Conservation (phyloP, 2,888 invertebrate genomes). For the Oscheius sp. region DNA sequence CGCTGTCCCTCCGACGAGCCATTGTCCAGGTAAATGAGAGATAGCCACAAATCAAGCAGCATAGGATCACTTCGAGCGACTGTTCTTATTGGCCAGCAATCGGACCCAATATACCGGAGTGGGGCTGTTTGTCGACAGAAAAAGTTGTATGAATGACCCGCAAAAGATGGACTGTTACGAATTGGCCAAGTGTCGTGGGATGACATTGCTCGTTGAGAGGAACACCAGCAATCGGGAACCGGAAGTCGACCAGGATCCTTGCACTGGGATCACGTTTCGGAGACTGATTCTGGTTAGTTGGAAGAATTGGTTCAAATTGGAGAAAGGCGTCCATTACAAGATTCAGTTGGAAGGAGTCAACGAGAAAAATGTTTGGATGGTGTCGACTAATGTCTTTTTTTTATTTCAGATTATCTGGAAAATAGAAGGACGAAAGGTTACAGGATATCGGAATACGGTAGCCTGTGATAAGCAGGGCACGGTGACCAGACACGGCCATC, state of each 20-base stretch:
- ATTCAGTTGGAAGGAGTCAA: not conserved
- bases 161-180: conserved; percentile 21
- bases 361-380: too few relatives aligned
- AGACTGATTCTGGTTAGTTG: not conserved
- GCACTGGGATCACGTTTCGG: not conserved
- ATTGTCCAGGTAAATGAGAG: not conserved
- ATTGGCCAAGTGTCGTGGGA: conserved; percentile 1
- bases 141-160: not conserved
- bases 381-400: too few relatives aligned
- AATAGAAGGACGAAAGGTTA: not conserved
- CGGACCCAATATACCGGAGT: not conserved
- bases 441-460: not conserved
- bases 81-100: not conserved
- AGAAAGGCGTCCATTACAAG: not conserved
- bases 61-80: not conserved
- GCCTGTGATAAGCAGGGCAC: not conserved
- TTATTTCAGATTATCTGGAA: not conserved
- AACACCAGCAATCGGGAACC: not conserved
- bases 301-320: conserved; percentile 6
- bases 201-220: not conserved
- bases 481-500: not conserved
- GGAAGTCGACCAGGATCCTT: not conserved
- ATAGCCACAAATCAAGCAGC: not conserved
- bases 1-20: not conserved
- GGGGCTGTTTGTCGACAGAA: not conserved